Percentiles rank a stretch among this genome's conserved stretches.
phyloP scores from a whole-genome alignment of 2,797 vertebrate species.

The Eulemur coronatus region DNA sequence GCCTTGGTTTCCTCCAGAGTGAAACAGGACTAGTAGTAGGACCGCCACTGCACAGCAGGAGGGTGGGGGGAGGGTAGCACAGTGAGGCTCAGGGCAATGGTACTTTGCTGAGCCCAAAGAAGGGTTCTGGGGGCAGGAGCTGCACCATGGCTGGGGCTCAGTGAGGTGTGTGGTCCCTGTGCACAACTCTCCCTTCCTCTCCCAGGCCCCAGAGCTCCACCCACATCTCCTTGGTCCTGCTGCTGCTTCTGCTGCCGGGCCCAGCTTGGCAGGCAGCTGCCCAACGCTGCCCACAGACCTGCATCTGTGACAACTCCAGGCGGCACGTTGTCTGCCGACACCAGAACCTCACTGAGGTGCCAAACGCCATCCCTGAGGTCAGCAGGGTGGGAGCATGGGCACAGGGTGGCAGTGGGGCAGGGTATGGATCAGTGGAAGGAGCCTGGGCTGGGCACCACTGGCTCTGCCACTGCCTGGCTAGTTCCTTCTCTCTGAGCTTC shows the following conservation, averaged over 20 bases:
- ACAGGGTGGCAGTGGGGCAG: not conserved
- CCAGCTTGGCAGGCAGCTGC: accelerated
- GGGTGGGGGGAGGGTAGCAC: not conserved
- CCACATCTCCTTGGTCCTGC: constrained; percentile 59
- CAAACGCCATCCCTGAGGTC: constrained; percentile 89
- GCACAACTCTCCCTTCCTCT: not conserved
- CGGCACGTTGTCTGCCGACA: constrained; percentile 85
- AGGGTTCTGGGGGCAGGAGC: not conserved
- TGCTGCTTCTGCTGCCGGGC: constrained; percentile 67
- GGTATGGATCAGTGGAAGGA: not conserved
- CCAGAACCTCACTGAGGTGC: constrained; percentile 89
- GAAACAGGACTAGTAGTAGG: not conserved
- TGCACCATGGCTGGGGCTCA: not conserved
- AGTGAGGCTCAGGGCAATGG: not conserved
- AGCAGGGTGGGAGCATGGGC: constrained; percentile 1
- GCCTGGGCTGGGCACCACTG: not conserved
- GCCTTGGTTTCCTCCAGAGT: not conserved
- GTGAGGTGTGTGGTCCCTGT: accelerated
- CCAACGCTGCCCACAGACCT: constrained; percentile 87
- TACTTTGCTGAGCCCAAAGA: not conserved
- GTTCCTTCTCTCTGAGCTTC: not conserved
- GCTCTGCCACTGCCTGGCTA: not conserved
- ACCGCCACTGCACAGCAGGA: too few relatives aligned
- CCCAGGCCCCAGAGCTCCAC: constrained; percentile 34
- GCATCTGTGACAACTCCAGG: constrained; percentile 88